Evolutionary conservation across 1,140 invertebrate species (phyloP).

Genomic region (Lerema accius): DNA sequence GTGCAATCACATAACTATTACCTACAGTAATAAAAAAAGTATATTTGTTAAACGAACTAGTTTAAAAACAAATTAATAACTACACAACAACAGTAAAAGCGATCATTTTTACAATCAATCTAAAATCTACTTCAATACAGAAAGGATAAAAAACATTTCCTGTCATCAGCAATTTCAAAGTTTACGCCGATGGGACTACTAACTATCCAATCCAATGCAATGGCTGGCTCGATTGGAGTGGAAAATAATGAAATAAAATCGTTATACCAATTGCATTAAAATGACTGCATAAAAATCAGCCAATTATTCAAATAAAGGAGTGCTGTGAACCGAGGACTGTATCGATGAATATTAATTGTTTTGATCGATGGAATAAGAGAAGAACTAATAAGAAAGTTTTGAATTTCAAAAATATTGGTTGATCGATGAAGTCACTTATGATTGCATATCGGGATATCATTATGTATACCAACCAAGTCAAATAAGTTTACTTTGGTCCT

Average conservation of each 20-base stretch:
- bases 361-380: conserved; percentile 51
- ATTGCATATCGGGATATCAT: too few species aligned
- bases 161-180: conserved; percentile 26
- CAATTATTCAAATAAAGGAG: conserved; percentile 78
- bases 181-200: conserved; percentile 33
- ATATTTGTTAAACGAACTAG: too few species aligned
- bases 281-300: conserved; percentile 80
- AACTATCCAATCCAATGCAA: conserved; percentile 34
- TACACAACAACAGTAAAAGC: neutral
- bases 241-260: conserved; percentile 60
- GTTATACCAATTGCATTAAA: conserved; percentile 77
- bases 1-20: too few species aligned
- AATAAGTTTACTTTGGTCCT: too few species aligned
- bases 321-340: conserved; percentile 68
- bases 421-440: too few species aligned
- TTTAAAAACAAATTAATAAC: neutral
- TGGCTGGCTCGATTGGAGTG: conserved; percentile 39
- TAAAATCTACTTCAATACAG: neutral
- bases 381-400: neutral
- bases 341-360: conserved; percentile 79
- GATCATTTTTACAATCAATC: conserved; percentile 11
- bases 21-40: too few species aligned
- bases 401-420: neutral
- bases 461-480: too few species aligned
- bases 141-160: conserved; percentile 19